Evolutionary conservation across 2,888 invertebrate species (phyloP).

Genomic region (Ypsolopha scabrella): DNA sequence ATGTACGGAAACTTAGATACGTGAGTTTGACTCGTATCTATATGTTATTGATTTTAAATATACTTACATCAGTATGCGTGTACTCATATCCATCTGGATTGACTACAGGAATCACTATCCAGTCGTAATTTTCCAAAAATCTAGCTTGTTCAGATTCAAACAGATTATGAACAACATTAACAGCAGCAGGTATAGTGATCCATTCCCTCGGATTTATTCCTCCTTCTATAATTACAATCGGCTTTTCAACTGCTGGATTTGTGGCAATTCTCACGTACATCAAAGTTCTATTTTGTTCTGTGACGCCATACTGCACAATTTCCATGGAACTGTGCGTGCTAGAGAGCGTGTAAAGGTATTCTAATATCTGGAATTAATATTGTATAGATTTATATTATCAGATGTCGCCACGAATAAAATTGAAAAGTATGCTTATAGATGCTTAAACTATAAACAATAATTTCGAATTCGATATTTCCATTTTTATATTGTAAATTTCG

Average conservation of each 20-base stretch:
- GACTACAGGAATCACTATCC: conserved; percentile 75
- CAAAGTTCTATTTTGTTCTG: conserved; percentile 33
- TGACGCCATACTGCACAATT: conserved; percentile 29
- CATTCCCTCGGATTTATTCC: conserved; percentile 78
- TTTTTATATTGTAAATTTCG: no score
- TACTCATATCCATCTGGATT: conserved; percentile 83
- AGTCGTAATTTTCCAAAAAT: conserved; percentile 70
- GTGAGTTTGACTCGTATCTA: neutral
- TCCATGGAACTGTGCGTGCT: conserved; percentile 20
- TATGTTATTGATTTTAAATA: neutral
- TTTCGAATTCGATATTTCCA: no score
- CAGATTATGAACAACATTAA: conserved; percentile 73
- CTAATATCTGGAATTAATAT: conserved; percentile 32
- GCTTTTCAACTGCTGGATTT: conserved; percentile 33
- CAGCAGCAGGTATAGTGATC: conserved; percentile 75
- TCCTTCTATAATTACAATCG: conserved; percentile 70
- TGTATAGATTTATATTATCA: no score
- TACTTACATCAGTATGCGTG: conserved; percentile 65
- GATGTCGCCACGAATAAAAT: no score
- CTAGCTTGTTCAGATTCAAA: conserved; percentile 48
- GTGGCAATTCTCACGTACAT: conserved; percentile 60
- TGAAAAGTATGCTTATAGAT: no score
- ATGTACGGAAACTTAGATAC: neutral
- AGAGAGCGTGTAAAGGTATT: conserved; percentile 25
- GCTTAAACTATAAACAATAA: no score